These are phyloP conservation scores for Centroberyx gerrardi DNA, from an alignment of 2,797 vertebrate genomes.

Conservation along the genomic window DNA sequence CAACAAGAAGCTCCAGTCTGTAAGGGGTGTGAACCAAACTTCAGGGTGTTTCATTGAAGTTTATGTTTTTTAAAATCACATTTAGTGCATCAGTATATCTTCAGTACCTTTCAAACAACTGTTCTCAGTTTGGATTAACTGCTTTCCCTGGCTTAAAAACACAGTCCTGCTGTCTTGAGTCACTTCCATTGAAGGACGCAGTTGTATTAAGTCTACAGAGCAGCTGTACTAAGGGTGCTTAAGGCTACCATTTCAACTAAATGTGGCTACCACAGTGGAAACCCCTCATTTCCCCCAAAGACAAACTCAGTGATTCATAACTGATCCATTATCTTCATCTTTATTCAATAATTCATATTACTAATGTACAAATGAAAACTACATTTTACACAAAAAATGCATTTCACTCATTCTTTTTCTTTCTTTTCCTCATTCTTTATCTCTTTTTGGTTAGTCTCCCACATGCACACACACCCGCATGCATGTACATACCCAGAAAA, in stretches of 20 bases:
- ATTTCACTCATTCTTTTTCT: slow-evolving; percentile 23
- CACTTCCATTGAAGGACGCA: too few species aligned
- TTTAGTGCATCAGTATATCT: neutral
- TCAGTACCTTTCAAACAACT: neutral
- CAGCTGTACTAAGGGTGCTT: neutral
- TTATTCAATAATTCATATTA: slow-evolving; percentile 48
- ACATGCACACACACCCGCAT: slow-evolving; percentile 19
- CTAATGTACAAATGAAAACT: slow-evolving; percentile 38
- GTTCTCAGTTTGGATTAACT: neutral
- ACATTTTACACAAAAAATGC: slow-evolving; percentile 22
- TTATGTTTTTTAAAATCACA: neutral
- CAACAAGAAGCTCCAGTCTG: neutral
- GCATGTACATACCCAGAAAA: neutral
- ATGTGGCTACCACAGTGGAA: neutral
- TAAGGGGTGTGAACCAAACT: neutral
- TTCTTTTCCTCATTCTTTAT: neutral
- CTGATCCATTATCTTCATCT: slow-evolving; percentile 31
- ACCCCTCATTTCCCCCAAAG: neutral
- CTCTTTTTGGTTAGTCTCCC: slow-evolving; percentile 18
- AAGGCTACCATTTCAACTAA: neutral
- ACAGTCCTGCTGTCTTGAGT: neutral
- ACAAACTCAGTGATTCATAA: neutral
- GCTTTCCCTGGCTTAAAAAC: neutral
- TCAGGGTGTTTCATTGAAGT: neutral
- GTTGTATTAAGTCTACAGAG: too few species aligned